These are phyloP conservation scores for Meteorus sp. DNA, from an alignment of 1,140 invertebrate species.

Conservation along the genomic window DNA sequence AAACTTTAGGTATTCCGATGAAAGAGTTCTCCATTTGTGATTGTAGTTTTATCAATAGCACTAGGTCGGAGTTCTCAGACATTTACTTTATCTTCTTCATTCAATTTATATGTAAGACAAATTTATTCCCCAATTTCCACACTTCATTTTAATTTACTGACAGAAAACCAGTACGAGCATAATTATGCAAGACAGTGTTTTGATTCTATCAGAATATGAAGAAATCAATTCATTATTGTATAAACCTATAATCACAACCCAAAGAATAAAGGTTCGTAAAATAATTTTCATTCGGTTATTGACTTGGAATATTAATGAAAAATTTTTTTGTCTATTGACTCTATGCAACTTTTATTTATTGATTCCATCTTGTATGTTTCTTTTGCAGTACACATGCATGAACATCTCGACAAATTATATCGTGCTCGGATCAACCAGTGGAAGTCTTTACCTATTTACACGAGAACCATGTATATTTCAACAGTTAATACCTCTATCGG, in stretches of 20 bases:
- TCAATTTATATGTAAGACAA: too few relatives aligned
- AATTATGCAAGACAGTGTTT: conserved; percentile 45
- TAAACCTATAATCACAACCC: conserved; percentile 48
- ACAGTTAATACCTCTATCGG: conserved; percentile 76
- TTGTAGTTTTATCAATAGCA: too few relatives aligned
- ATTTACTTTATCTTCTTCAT: too few relatives aligned
- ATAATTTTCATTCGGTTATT: conserved; percentile 2
- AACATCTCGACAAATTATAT: conserved; percentile 72
- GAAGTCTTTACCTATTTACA: conserved; percentile 76
- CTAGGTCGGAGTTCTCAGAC: too few relatives aligned
- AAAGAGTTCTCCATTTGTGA: too few relatives aligned
- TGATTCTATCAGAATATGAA: conserved; percentile 48
- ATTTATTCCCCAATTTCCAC: too few relatives aligned
- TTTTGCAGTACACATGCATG: conserved; percentile 76
- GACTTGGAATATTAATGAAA: not conserved
- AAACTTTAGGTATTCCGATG: too few relatives aligned
- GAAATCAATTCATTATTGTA: conserved; percentile 50
- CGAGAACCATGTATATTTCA: conserved; percentile 72
- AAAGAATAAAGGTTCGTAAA: conserved; percentile 49
- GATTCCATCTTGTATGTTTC: conserved; percentile 22
- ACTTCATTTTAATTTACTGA: too few relatives aligned
- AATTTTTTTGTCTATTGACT: not conserved
- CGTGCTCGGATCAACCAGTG: conserved; percentile 76
- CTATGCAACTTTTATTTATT: not conserved
- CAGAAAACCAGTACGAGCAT: too few relatives aligned